Percentiles rank a stretch among this genome's conserved stretches.
Evolutionary conservation across 2,113 vertebrate genomes (phyloP).

Genomic region (Cyanoramphus novaezelandiae): DNA sequence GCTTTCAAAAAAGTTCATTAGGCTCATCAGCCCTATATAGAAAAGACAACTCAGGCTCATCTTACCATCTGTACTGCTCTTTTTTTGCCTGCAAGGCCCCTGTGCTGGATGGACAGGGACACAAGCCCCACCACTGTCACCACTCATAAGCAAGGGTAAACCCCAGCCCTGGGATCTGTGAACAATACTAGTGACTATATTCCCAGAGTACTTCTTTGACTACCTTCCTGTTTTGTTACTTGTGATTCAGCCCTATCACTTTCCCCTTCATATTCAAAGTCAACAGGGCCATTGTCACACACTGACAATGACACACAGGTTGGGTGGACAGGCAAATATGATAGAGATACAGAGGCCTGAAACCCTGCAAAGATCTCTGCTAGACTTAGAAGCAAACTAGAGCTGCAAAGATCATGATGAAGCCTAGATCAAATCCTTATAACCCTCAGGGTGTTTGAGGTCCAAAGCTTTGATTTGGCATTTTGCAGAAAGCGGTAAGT

Average conservation of each 20-base stretch:
- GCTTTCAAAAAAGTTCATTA: not conserved
- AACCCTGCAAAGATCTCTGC: not conserved
- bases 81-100: not conserved
- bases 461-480: not conserved
- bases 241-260: not conserved
- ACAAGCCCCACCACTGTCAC: accelerated
- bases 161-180: not conserved
- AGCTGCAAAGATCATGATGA: not conserved
- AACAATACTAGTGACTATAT: accelerated
- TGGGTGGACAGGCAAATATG: not conserved
- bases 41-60: not conserved
- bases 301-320: accelerated
- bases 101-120: accelerated
- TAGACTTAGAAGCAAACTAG: not conserved
- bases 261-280: not conserved
- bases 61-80: not conserved
- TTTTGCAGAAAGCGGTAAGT: not conserved
- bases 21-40: not conserved
- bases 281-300: not conserved
- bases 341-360: not conserved
- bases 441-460: not conserved
- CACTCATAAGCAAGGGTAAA: not conserved
- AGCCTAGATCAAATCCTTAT: not conserved
- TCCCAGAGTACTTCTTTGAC: not conserved
- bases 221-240: not conserved